Percentiles rank a stretch among this genome's conserved stretches.
Evolutionary conservation across 2,113 vertebrate genomes (phyloP).

Genomic region (Zeus faber): DNA sequence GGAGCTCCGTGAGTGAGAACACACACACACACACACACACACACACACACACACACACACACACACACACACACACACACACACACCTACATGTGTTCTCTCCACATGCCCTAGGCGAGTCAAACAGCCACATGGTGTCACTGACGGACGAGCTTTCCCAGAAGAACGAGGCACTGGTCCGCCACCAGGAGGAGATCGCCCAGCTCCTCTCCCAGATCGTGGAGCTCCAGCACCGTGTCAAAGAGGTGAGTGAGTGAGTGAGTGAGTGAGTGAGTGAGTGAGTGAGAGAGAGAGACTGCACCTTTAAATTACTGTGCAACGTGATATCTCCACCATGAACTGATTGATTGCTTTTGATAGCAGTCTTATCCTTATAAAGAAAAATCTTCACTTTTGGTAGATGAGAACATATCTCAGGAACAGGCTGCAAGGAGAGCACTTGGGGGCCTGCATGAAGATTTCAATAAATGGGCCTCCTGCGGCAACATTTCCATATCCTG

Average conservation of each 20-base stretch:
- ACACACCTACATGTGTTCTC: slow-evolving; percentile 2
- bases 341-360: too few relatives aligned
- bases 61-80: not conserved
- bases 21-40: not conserved
- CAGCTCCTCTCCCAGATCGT: slow-evolving; percentile 93
- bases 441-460: too few relatives aligned
- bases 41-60: slow-evolving; percentile 3
- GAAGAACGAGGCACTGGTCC: slow-evolving; percentile 87
- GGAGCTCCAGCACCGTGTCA: slow-evolving; percentile 90
- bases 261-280: not conserved
- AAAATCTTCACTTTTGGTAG: too few relatives aligned
- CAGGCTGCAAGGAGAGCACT: too few relatives aligned
- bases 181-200: slow-evolving; percentile 94
- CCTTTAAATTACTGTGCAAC: too few relatives aligned
- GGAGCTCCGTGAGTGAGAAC: slow-evolving; percentile 95
- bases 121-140: slow-evolving; percentile 89
- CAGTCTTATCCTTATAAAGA: too few relatives aligned
- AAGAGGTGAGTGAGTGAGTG: slow-evolving; percentile 72
- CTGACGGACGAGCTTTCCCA: slow-evolving; percentile 87
- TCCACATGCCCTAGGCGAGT: slow-evolving; percentile 80
- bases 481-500: too few relatives aligned
- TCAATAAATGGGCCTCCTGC: too few relatives aligned
- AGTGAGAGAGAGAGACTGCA: not conserved
- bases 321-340: too few relatives aligned
- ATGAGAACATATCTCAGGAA: too few relatives aligned